Conservation (phyloP, 2,888 invertebrate genomes). For the Pherbina coryleti region DNA sequence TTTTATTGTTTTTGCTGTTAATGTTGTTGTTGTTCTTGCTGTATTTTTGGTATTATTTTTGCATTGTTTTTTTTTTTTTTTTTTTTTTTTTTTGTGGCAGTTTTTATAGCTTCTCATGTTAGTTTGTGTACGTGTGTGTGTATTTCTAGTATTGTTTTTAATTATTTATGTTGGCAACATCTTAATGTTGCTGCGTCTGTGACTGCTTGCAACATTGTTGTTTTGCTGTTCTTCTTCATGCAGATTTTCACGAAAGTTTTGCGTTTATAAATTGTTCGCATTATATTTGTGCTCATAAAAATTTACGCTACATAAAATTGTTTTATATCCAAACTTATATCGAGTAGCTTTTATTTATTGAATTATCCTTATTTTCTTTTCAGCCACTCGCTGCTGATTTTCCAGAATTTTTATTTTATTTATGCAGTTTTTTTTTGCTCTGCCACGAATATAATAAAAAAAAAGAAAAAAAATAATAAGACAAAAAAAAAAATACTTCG, state of each 20-base stretch:
- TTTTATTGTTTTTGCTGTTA: conserved; percentile 42
- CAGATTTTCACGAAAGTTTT: background rate
- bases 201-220: background rate
- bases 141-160: conserved; percentile 9
- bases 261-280: background rate
- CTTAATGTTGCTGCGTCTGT: background rate
- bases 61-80: conserved; percentile 46
- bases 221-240: background rate
- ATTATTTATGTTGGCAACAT: conserved; percentile 15
- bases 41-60: conserved; percentile 44
- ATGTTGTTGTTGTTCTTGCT: conserved; percentile 23
- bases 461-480: background rate
- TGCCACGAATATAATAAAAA: background rate
- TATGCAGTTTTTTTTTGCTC: background rate
- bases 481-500: background rate
- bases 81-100: conserved; percentile 44
- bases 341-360: background rate
- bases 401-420: conserved; percentile 1
- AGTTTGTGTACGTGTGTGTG: background rate
- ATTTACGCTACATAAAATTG: conserved; percentile 67
- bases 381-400: conserved; percentile 7
- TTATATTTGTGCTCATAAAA: conserved; percentile 47
- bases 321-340: conserved; percentile 52
- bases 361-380: conserved; percentile 18
- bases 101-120: conserved; percentile 16